These are phyloP conservation scores for Diachasmimorpha longicaudata DNA, from an alignment of 1,140 invertebrate species.

Conservation along the genomic window DNA sequence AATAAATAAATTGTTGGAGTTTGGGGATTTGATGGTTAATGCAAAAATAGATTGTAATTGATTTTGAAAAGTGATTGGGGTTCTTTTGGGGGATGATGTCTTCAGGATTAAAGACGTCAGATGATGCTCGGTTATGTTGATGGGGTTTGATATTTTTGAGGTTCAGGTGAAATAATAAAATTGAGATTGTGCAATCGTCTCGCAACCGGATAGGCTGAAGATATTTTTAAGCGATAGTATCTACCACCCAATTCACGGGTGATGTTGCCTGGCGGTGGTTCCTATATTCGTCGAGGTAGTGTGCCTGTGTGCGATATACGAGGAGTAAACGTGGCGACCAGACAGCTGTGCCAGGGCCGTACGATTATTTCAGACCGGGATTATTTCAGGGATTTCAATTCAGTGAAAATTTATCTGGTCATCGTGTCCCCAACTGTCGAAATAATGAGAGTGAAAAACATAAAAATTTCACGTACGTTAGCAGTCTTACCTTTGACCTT, in stretches of 20 bases:
- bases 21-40: no score
- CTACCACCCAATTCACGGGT: slow-evolving; percentile 41
- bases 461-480: no score
- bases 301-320: slow-evolving; percentile 33
- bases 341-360: slow-evolving; percentile 61
- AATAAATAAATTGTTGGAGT: no score
- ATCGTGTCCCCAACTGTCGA: no score
- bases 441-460: neutral
- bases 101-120: no score
- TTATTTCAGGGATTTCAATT: neutral
- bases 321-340: slow-evolving; percentile 57
- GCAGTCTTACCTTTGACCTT: no score
- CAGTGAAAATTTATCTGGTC: neutral
- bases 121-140: no score
- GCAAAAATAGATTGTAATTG: no score
- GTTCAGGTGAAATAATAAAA: no score
- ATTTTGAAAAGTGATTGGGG: no score
- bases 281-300: slow-evolving; percentile 8
- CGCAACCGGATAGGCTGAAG: slow-evolving; percentile 51
- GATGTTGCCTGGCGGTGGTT: neutral
- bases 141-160: no score
- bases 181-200: neutral
- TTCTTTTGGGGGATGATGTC: no score
- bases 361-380: neutral
- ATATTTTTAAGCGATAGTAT: slow-evolving; percentile 44